A percentile compares a stretch with the other conserved stretches of the same genome.
phyloP scores from a whole-genome alignment of 2,113 vertebrate species.

The Corydoras sp. region DNA sequence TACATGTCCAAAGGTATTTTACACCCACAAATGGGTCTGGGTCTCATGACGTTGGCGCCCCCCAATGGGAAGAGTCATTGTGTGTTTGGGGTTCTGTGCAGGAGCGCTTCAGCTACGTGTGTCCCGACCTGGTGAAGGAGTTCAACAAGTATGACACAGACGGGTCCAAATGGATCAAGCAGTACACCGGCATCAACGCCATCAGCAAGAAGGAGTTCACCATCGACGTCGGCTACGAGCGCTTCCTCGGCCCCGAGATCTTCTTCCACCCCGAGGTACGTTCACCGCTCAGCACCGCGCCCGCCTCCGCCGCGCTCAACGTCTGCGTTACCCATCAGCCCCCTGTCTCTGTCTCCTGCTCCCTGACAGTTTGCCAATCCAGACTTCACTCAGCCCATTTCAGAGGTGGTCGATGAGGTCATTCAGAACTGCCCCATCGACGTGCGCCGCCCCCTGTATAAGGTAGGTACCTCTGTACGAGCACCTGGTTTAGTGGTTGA shows the following conservation, averaged over 20 bases:
- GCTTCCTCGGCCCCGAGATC: conserved; percentile 95
- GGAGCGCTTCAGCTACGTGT: conserved; percentile 96
- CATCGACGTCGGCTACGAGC: conserved; percentile 95
- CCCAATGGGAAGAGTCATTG: too few relatives aligned
- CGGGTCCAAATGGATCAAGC: conserved; percentile 96
- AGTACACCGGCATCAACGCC: conserved; percentile 93
- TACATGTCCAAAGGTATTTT: too few relatives aligned
- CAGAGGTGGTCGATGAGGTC: conserved; percentile 97
- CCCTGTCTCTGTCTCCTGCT: neutral
- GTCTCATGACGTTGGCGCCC: too few relatives aligned
- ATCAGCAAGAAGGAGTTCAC: conserved; percentile 98
- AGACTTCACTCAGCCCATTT: conserved; percentile 97
- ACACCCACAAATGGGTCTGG: too few relatives aligned
- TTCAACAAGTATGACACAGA: conserved; percentile 97
- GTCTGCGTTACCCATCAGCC: too few relatives aligned
- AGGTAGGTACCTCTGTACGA: conserved; percentile 66
- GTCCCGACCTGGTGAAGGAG: conserved; percentile 97
- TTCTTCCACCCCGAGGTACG: conserved; percentile 96
- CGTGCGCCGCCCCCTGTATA: conserved; percentile 93
- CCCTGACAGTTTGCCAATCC: conserved; percentile 88
- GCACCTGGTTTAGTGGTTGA: too few relatives aligned
- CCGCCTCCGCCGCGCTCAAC: too few relatives aligned
- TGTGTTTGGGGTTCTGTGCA: conserved; percentile 42
- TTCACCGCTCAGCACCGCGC: too few relatives aligned
- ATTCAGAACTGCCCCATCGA: conserved; percentile 99